Evolutionary conservation across 2,797 vertebrate species (phyloP), one percentile per base, ranked within the genome.

Genomic region (Ataeniobius toweri): DNA sequence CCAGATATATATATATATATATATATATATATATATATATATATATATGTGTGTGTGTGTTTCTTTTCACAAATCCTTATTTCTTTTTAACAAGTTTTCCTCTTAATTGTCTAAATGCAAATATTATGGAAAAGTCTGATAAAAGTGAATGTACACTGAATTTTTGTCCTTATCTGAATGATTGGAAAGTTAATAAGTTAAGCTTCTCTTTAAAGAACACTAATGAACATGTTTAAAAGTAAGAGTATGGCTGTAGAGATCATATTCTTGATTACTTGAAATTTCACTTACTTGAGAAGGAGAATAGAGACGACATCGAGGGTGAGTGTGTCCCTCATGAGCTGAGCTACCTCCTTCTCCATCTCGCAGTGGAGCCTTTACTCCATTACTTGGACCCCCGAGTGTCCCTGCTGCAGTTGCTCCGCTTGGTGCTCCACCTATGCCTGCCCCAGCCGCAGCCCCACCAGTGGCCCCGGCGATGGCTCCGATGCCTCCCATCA

Each of bases 281-380:
- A 22, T 26, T 55, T 6, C 31, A 77, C 95, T 90, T 81, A 98
- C 98, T 96, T 98, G 97, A 77, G 97, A 97, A 24, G 97, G 97
- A 72, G 97, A 99, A 92, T 96, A 97, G 80, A 96, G 96, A 28
- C 94, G 95, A 84, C 94, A 92, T 91, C 86, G 90, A 77, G 93
- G 94, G 77, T 93, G 89, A 73, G 88, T 85, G 55, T 83, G 95
- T 72, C 95, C 95, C 79, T 96, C 96, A 1, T 89, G 87, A 58
- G 74, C 68, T 4, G 18, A 69, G 0, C 58, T 14, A 0, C 83
- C 82, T 8, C 83, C 83, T 76, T 73, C 69, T 73, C 80, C 82
- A 0, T 91, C 90, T 56, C 78, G 79, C 1, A 78, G 75, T 0
- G 89, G 83, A 1, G 76, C 79, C 8, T 89, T 84, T 22, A 82